A percentile compares a stretch with the other conserved stretches of the same genome.
Evolutionary conservation across 1,140 invertebrate species (phyloP).

Genomic region (Brachionus sp.): DNA sequence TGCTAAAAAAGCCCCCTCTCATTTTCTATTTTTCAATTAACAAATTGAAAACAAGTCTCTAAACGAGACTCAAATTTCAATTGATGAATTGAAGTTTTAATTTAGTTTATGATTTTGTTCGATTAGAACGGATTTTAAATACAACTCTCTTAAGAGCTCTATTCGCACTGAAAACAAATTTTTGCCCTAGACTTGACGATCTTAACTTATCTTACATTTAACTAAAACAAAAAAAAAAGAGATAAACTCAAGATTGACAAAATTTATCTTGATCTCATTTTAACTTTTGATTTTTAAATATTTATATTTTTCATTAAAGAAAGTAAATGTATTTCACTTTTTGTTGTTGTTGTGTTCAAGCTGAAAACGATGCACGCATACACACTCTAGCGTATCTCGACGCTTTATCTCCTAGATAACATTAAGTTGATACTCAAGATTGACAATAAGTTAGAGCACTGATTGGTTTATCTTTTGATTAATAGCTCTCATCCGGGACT

Average conservation of each 20-base stretch:
- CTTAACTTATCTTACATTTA: conserved; percentile 10
- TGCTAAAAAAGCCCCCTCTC: not conserved
- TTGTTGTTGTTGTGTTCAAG: not conserved
- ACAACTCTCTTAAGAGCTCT: not conserved
- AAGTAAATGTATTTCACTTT: not conserved
- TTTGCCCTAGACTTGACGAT: not conserved
- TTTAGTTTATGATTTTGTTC: conserved; percentile 29
- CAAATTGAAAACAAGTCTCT: conserved; percentile 31
- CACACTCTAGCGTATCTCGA: not conserved
- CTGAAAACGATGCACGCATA: not conserved
- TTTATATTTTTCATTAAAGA: conserved; percentile 9
- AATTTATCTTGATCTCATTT: conserved; percentile 31
- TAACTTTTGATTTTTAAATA: conserved; percentile 40
- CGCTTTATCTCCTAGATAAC: not conserved
- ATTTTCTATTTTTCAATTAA: conserved; percentile 11
- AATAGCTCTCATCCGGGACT: not conserved
- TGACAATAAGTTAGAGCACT: not conserved
- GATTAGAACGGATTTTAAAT: not conserved
- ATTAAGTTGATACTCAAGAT: not conserved
- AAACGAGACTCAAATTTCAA: conserved; percentile 15
- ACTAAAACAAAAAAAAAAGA: conserved; percentile 8
- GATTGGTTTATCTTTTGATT: conserved; percentile 3
- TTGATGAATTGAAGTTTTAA: conserved; percentile 36
- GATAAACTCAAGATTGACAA: not conserved
- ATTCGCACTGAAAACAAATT: not conserved